Conservation (phyloP, 2,797 vertebrate genomes). For the Bradypus variegatus region DNA sequence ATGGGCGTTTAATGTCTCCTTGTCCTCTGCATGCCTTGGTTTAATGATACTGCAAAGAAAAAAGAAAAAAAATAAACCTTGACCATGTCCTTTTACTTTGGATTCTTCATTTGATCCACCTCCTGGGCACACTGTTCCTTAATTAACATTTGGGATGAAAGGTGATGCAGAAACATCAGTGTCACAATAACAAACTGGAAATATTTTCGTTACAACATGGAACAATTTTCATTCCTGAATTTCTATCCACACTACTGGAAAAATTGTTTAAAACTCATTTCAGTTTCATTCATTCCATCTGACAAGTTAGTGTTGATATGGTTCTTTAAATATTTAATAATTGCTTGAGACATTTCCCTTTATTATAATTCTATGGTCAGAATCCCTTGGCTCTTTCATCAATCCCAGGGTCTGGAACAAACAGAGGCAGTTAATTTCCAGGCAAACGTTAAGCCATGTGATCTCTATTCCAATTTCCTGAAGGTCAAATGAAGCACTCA, state of each 20-base stretch:
- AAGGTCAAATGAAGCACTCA: conserved; percentile 68
- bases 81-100: not conserved
- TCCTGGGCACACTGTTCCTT: conserved; percentile 10
- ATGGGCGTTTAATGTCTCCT: not conserved
- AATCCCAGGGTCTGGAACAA: conserved; percentile 63
- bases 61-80: not conserved
- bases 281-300: conserved; percentile 58
- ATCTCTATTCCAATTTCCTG: conserved; percentile 55
- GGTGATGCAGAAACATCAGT: conserved; percentile 23
- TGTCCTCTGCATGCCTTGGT: not conserved
- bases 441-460: conserved; percentile 32
- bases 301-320: conserved; percentile 63
- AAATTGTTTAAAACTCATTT: conserved; percentile 51
- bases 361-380: conserved; percentile 63
- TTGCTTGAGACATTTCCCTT: conserved; percentile 63
- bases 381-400: conserved; percentile 63
- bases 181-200: conserved; percentile 38
- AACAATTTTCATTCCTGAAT: conserved; percentile 38
- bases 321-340: conserved; percentile 73
- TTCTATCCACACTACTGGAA: conserved; percentile 18
- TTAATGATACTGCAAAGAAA: conserved; percentile 29
- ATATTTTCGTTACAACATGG: conserved; percentile 32
- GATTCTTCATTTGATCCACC: conserved; percentile 26
- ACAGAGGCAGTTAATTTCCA: conserved; percentile 66
- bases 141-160: conserved; percentile 58